Evolutionary conservation across 2,113 vertebrate genomes (phyloP), one percentile per base, ranked within the genome.

Genomic region (Indri indri): DNA sequence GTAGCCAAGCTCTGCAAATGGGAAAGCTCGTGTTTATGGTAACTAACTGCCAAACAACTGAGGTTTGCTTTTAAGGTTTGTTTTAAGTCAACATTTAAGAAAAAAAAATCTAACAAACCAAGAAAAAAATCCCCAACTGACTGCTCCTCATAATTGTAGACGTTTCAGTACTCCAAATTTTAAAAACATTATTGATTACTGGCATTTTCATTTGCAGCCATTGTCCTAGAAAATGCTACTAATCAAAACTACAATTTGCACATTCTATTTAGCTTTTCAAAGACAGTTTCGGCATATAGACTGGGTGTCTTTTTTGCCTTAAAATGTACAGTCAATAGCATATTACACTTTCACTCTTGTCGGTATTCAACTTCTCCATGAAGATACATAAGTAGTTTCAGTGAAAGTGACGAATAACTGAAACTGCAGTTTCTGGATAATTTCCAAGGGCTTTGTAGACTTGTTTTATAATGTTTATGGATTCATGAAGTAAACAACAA

Each of bases 401-500:
- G 94, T 82, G 80, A 98, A 97, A 97, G 94, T 98, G 92, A 98
- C 97, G 98, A 98, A 97, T 97, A 96, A 95, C 82, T 97, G 96
- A 98, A 98, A 98, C 91, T 97, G 89, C 90, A 91, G 94, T 77
- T 61, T 84, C 95, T 98, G 98, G 98, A 97, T 92, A 93, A 94
- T 97, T 98, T 98, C 98, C 98, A 98, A 98, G 79, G 95, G 70
- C 98, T 98, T 97, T 96, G 97, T 95, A 97, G 96, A 74, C 90
- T 98, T 97, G 97, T 96, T 98, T 98, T 98, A 98, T 93, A 97
- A 97, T 93, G 97, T 97, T 98, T 98, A 98, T 96, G 95, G 97
- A 98, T 98, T 97, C 83, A 83, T 88, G 95, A 98, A 98, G 97
- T 98, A 98, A 98, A 98, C 97, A 98, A 98, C 92, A 95, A 98